Evolutionary conservation across 2,888 invertebrate genomes (phyloP).

Genomic region (Bombylius major): DNA sequence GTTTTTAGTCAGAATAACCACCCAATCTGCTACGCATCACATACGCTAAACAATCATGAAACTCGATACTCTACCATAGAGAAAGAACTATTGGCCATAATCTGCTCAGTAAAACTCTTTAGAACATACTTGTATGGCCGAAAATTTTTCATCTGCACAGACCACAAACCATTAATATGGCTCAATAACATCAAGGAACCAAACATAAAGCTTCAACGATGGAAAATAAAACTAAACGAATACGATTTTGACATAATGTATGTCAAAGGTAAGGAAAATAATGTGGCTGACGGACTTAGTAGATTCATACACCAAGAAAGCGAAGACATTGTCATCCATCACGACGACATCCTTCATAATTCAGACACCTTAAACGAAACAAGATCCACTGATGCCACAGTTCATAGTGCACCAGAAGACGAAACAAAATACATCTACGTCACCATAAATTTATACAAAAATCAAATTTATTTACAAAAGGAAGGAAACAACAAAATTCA

Average conservation of each 20-base stretch:
- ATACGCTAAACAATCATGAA: constrained; percentile 5
- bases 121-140: constrained; percentile 1
- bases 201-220: background rate
- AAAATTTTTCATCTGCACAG: background rate
- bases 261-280: background rate
- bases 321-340: background rate
- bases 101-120: constrained; percentile 2
- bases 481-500: background rate
- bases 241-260: background rate
- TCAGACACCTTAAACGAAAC: too few species aligned
- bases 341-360: background rate
- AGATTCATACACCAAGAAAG: background rate
- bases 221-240: too few species aligned
- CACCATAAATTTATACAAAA: background rate
- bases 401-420: too few species aligned
- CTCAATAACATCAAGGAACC: background rate
- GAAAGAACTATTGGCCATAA: constrained; percentile 5
- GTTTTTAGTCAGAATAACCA: background rate
- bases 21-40: constrained; percentile 1
- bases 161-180: background rate
- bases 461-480: background rate
- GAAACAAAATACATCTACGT: too few species aligned
- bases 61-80: background rate
- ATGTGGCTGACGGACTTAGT: background rate
- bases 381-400: too few species aligned